Conservation (phyloP, 23 tunicate genomes). For the Clavelina lepadiformis region DNA sequence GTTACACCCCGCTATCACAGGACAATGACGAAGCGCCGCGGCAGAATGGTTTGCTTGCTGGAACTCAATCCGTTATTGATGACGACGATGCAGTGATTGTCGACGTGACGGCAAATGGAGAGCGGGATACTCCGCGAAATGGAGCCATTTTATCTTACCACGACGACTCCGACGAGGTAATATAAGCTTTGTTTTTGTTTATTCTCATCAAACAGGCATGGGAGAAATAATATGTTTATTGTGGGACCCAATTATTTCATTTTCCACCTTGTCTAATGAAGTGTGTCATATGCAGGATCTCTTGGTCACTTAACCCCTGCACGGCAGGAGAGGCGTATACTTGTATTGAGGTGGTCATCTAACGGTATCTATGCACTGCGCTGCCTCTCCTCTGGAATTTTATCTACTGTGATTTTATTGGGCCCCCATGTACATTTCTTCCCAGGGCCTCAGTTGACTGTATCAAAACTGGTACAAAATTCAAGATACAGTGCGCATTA, state of each 20-base stretch:
- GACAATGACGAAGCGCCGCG: conserved; percentile 7
- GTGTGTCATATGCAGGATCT: not conserved
- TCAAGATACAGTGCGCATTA: too few species aligned
- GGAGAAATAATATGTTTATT: too few species aligned
- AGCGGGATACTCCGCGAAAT: not conserved
- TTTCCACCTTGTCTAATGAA: too few species aligned
- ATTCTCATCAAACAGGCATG: not conserved
- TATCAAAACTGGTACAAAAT: too few species aligned
- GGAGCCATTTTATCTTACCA: conserved; percentile 60
- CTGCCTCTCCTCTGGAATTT: too few species aligned
- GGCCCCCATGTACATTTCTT: too few species aligned
- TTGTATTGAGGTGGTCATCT: too few species aligned
- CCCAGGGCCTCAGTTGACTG: too few species aligned
- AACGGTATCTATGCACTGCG: too few species aligned
- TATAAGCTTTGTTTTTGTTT: conserved; percentile 2
- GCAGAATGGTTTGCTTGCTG: conserved; percentile 24
- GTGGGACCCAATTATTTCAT: too few species aligned
- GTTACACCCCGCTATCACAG: conserved; percentile 35
- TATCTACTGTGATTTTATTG: too few species aligned
- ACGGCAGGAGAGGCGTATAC: too few species aligned
- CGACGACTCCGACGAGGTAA: conserved; percentile 92
- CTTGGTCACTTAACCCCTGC: not conserved
- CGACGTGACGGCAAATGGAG: conserved; percentile 17
- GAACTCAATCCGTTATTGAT: conserved; percentile 13
- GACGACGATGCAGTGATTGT: conserved; percentile 26